Evolutionary conservation across 2,113 vertebrate genomes (phyloP), one percentile per base, ranked within the genome.

Genomic region (Aptenodytes forsteri): DNA sequence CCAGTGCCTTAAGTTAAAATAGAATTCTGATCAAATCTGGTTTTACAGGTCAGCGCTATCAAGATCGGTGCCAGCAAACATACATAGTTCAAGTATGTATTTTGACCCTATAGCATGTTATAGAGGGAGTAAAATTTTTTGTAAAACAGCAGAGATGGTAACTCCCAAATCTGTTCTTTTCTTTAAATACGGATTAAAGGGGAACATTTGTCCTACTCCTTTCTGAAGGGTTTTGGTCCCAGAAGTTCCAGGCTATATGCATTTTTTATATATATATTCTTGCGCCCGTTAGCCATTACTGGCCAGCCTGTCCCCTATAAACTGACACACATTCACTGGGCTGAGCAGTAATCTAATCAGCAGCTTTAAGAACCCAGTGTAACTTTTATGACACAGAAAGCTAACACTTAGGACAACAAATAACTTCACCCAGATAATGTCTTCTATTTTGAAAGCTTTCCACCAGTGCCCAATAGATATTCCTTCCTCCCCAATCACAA

Each of bases 251-350:
- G 50, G 26, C 32, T 42, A 6, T 6, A 13, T 29, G 5, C 9
- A 64, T 34, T 4, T 44, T 46, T 76, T 29, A 56, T 44, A 36
- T 36, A 36, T 36, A 36, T 36, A 36, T 71, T 61, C 82, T 32
- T 4, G 4, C 18, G 17, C 72, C 62, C 4, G 0, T 22, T 16
- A 34, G 38, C 50, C 34, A 4, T 14, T 27, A 26, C 44, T 0
- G 3, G 36, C 11, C 58, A 62, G 34, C 36, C 62, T 5, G 7
- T 13, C 80, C 32, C 2, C 26, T 15, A 22, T 65, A 30, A 26
- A 18, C 59, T 4, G 30, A 40, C 50, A 22, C 16, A 3, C 6
- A 2, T 7, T 21, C 46, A 4, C 38, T 3, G 52, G 54, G 58
- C 59, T 21, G 22, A 40, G 50, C 61, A 40, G 65, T 29, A 64